Evolutionary conservation across 2,113 vertebrate species (phyloP), one percentile per base, ranked within the genome.

Genomic region (Acrocephalus kingi): DNA sequence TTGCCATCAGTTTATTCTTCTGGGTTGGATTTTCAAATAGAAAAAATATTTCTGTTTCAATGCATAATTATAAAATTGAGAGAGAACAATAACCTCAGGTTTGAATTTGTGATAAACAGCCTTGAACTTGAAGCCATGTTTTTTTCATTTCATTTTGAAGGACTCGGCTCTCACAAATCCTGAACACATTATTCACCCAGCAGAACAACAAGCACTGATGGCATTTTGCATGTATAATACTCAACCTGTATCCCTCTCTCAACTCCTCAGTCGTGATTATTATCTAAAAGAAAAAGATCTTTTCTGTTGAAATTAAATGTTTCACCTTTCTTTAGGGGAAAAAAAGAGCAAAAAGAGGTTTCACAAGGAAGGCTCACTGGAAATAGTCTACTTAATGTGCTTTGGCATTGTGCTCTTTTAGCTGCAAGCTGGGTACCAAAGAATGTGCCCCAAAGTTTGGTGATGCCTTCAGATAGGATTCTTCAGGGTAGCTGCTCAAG

Each of bases 1-100:
- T 69, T 90, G 85, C 80, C 63, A 62, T 66, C 72, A 46, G 14
- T 82, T 93, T 69, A 78, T 82, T 93, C 37, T 88, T 94, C n/a
- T 27, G 24, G 58, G 66, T 43, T 89, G 43, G 22, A 16, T 93
- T 81, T 85, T 73, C 45, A 83, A 31, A 51, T 37, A 52, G 46
- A 41, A 62, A 71, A 56, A 78, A 84, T 20, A 81, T 63, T 72
- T 84, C 41, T 78, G 37, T 77, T 81, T 86, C 41, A 63, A 48
- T 67, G 22, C 21, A 23, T 56, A 68, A 68, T 86, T 81, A 71
- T 31, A 67, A 94, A 93, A 59, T 8, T 35, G 25, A 58, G 24
- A 74, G 39, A 92, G n/a, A 79, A 59, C 22, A 68, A 43, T 23
- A 64, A 48, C 37, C 33, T 8, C 46, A 24, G 37, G 21, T 64